Base-by-base conservation (phyloP, 1,140 invertebrate genomes). In the Philopotamus ludificatus region DNA sequence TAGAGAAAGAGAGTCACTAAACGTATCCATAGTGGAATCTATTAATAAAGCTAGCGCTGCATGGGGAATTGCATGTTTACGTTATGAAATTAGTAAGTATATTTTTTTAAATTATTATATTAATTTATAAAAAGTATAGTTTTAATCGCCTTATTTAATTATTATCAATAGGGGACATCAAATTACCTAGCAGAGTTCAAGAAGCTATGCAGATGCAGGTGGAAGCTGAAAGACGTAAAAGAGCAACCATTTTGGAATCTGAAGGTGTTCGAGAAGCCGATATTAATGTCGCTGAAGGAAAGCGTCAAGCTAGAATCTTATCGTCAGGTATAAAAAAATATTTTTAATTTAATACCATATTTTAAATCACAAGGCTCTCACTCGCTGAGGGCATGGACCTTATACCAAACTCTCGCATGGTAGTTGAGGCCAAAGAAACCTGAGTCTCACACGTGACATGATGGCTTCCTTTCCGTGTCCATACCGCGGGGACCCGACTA, bases 121-220 rank as follows among this genome's bases (percentile, higher is more conserved):
- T 51, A 2, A 34, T 55, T 23, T 10, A 15, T 54, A 16, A 39
- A 54, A 54, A 54, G n/a, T 26, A 45, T 12, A 20, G 10, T 23
- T 28, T 3, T 54, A 28, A 12, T n/a, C 23, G 21, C n/a, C 34
- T 20, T 18, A 28, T 28, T 65, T 26, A 65, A 4, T 34, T 73
- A 60, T 15, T 68, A n/a, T n/a, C n/a, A n/a, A n/a, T n/a, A 94
- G 91, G 92, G 80, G 94, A 98, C 76, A 96, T 98, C 71, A 92
- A 89, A 76, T 79, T 99, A 70, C 98, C 98, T 7, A 77, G 81
- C 1, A 86, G 94, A 76, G 93, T 99, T 2, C 94, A 98, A 74
- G 96, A 98, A 82, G 97, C 97, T 3, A 99, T 99, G 97, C 97
- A 99, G 80, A 98, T 98, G 95, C 97, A 99, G 83, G 95, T 99